Conservation (phyloP, 2,113 vertebrate genomes). For the Mastomys coucha region DNA sequence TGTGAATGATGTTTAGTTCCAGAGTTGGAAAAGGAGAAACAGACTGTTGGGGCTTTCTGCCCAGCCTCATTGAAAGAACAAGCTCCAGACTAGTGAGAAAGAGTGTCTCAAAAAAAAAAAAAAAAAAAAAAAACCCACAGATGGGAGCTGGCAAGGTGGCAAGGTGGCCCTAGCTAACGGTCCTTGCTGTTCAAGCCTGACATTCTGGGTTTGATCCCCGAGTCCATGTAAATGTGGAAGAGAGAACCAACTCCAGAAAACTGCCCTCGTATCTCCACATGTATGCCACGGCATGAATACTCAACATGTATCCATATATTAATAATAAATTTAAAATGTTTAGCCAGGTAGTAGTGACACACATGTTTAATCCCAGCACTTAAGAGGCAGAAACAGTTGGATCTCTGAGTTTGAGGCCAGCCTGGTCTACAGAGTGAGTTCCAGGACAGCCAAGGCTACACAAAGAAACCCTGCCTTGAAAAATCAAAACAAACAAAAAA, state of each 20-base stretch:
- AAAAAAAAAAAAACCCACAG: neutral
- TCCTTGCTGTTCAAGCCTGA: neutral
- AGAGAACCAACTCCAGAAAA: neutral
- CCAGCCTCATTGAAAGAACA: neutral
- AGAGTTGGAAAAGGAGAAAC: neutral
- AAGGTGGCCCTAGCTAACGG: neutral
- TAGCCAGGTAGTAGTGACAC: neutral
- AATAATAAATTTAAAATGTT: neutral
- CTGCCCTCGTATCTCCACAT: neutral
- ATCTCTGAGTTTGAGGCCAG: neutral
- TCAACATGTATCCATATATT: neutral
- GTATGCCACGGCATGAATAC: too few relatives aligned
- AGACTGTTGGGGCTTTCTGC: too few relatives aligned
- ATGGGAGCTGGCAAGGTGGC: too few relatives aligned
- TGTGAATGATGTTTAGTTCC: neutral
- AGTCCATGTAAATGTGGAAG: neutral
- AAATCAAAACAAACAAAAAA: neutral
- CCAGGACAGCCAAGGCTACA: neutral
- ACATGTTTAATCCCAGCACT: neutral
- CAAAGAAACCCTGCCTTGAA: neutral
- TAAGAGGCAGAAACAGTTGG: neutral
- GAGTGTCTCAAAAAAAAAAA: neutral
- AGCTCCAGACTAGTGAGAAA: neutral
- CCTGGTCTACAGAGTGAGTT: neutral
- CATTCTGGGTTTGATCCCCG: neutral